Evolutionary conservation across 92 coral and sea anemone species (phyloP), one percentile per base, ranked within the genome.

Genomic region (Diadumene lineata): DNA sequence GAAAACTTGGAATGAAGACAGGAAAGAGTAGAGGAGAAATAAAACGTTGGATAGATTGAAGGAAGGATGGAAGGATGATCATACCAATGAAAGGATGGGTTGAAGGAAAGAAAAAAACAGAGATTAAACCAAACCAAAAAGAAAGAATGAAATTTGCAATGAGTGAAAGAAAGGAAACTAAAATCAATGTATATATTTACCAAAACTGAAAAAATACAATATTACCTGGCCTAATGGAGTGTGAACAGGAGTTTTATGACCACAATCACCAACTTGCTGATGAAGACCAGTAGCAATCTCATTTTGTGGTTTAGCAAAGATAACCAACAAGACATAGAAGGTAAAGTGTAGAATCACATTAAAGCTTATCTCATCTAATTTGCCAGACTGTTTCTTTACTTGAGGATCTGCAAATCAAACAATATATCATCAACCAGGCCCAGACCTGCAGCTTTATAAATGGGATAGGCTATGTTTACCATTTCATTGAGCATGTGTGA

Each of bases 221-320:
- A 19, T 38, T 64, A 75, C 80, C 80, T 62, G 80, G 18, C 80
- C 80, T 23, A 75, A 44, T 62, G 80, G 80, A n/a, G 71, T 75
- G 48, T 75, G 80, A 16, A 75, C 80, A 34, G 80, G 43, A 13
- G 80, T 75, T 53, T 43, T 18, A 27, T 75, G 80, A 13, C 72
- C 38, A 64, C 80, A 75, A 24, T 75, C 64, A 19, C 80, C 80
- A 75, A 75, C 60, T 31, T 51, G 56, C 33, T 75, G 80, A 50
- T 75, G 70, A 9, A 75, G 25, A 50, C 80, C 80, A 62, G 64
- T 50, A 31, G 73, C 26, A 0, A 34, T 32, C 0, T 43, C 62
- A 28, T 75, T 44, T 50, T 75, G 72, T 62, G 80, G 80, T 31
- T 75, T 63, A 4, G 80, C 80, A 75, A 75, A 64, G 24, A 62